Conservation (phyloP, 1,140 invertebrate species). For the Melipona quadrifasciata region DNA sequence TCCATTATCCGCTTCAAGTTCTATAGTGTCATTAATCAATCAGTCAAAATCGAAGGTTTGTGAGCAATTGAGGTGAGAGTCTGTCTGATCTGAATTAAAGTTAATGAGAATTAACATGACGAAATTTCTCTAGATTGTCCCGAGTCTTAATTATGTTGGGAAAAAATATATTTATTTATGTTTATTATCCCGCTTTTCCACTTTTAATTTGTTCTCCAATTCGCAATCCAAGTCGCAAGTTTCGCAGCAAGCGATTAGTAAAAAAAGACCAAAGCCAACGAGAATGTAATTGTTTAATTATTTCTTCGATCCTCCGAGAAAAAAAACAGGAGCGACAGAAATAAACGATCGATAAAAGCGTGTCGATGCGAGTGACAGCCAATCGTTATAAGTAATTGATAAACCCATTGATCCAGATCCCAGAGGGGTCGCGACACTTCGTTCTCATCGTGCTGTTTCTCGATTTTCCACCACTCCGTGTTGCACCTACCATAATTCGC, state of each 20-base stretch:
- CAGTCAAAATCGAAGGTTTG: background rate
- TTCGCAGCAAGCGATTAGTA: background rate
- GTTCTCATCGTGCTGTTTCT: slow-evolving; percentile 13
- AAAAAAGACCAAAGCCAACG: background rate
- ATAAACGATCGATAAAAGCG: slow-evolving; percentile 29
- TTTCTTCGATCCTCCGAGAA: background rate
- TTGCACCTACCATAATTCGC: background rate
- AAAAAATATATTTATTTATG: background rate
- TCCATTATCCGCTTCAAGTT: background rate
- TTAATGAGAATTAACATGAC: background rate
- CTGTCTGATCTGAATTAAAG: background rate
- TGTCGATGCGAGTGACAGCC: slow-evolving; percentile 27
- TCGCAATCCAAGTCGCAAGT: background rate
- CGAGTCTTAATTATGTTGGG: background rate
- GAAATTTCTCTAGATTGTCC: background rate
- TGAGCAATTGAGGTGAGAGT: background rate
- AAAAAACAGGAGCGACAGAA: background rate
- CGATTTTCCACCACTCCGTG: slow-evolving; percentile 51
- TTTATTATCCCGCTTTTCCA: too few species aligned
- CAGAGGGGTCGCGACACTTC: slow-evolving; percentile 31
- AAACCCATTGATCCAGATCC: slow-evolving; percentile 47
- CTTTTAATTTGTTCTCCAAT: background rate
- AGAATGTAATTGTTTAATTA: background rate
- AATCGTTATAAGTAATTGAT: slow-evolving; percentile 63
- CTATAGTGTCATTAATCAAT: slow-evolving; percentile 21